Percentiles rank a stretch among this genome's conserved stretches.
Evolutionary conservation across 2,797 vertebrate species (phyloP).

Genomic region (Lerista edwardsae): DNA sequence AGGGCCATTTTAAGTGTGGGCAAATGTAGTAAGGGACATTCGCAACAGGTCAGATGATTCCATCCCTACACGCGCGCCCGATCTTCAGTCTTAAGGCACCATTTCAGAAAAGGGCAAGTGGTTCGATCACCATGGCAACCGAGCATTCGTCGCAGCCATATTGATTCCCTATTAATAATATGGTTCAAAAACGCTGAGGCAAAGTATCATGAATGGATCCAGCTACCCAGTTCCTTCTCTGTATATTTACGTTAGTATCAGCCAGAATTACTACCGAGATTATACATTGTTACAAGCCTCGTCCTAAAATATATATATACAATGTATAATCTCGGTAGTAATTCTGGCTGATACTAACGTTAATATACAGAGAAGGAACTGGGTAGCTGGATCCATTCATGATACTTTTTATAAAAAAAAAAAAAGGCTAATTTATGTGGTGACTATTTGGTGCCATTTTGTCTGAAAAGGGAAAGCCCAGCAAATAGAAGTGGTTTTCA

Average conservation of each 20-base stretch:
- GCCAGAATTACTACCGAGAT: not conserved
- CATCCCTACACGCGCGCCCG: too few relatives aligned
- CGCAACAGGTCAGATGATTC: not conserved
- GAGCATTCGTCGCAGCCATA: not conserved
- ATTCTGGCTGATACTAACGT: too few relatives aligned
- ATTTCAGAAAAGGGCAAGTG: slow-evolving; percentile 15
- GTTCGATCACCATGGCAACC: slow-evolving; percentile 10
- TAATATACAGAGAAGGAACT: too few relatives aligned
- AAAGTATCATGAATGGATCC: not conserved
- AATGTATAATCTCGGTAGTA: too few relatives aligned
- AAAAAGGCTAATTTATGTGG: not conserved
- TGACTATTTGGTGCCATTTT: not conserved
- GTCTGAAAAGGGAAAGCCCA: not conserved
- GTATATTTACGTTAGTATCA: not conserved
- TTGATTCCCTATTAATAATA: not conserved
- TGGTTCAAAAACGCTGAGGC: not conserved
- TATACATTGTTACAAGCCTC: not conserved
- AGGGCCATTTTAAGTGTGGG: not conserved
- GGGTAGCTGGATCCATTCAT: too few relatives aligned
- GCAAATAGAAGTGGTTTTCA: too few relatives aligned
- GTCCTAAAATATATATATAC: too few relatives aligned
- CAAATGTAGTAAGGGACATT: not conserved
- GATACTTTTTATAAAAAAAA: too few relatives aligned
- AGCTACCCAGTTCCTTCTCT: not conserved
- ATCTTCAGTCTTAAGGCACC: not conserved